These are phyloP conservation scores for Malthinus flaveolus DNA, from an alignment of 2,888 invertebrate genomes.

Conservation along the genomic window DNA sequence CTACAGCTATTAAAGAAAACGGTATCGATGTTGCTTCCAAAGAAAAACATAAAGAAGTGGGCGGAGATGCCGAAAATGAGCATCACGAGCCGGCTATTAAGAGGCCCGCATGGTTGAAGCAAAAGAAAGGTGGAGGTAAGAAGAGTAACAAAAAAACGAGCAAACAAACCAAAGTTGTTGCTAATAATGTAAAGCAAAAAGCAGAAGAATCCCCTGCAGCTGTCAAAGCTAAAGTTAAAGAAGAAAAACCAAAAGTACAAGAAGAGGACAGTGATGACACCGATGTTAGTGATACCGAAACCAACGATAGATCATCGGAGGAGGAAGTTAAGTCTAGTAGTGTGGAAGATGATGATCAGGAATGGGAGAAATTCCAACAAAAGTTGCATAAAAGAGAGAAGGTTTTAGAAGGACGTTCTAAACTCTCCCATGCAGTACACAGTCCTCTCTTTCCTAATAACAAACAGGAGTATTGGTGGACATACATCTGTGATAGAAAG, in stretches of 20 bases:
- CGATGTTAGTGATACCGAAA: slow-evolving; percentile 50
- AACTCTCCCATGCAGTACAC: slow-evolving; percentile 95
- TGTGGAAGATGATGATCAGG: slow-evolving; percentile 58
- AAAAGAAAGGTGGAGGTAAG: slow-evolving; percentile 62
- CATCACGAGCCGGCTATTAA: slow-evolving; percentile 58
- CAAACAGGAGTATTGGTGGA: slow-evolving; percentile 99
- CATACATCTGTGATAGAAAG: slow-evolving; percentile 96
- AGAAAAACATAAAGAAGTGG: slow-evolving; percentile 33
- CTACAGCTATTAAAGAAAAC: slow-evolving; percentile 54
- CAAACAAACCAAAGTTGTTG: slow-evolving; percentile 43
- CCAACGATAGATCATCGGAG: slow-evolving; percentile 51
- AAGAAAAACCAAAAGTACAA: slow-evolving; percentile 38
- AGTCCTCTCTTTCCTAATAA: slow-evolving; percentile 94
- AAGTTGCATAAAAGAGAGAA: slow-evolving; percentile 86
- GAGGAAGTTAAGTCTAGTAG: slow-evolving; percentile 49
- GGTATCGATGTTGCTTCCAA: slow-evolving; percentile 57
- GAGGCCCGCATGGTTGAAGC: slow-evolving; percentile 82
- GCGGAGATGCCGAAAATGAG: slow-evolving; percentile 34
- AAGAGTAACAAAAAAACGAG: slow-evolving; percentile 64
- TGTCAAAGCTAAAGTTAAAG: slow-evolving; percentile 37
- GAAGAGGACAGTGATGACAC: slow-evolving; percentile 58
- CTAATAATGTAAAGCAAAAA: slow-evolving; percentile 47
- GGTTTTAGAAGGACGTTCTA: slow-evolving; percentile 87
- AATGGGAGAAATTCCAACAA: slow-evolving; percentile 93
- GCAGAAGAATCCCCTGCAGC: slow-evolving; percentile 36